Base-by-base conservation (phyloP, 2,888 invertebrate genomes). In the Nomada ferruginata region DNA sequence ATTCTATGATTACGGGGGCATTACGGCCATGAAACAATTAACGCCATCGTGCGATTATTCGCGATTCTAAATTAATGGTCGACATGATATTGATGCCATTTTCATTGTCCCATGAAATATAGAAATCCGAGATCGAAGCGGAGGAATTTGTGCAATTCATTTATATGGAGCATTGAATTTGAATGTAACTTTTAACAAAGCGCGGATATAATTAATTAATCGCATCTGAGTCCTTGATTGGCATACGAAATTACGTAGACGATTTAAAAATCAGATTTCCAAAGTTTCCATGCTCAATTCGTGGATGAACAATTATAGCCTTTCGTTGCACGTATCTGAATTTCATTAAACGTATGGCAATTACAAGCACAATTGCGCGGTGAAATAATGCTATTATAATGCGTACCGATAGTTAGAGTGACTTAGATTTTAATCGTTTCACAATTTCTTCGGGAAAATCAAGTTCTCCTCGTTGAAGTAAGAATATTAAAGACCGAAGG, bases 11-110 rank as follows among this genome's bases (percentile, higher is more conserved):
- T 15, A 64, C 29, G 9, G 20, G 50, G 50, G 29, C 61, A 26
- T 66, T 63, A 61, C 15, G 36, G 20, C 15, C 63, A 3, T 7
- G 57, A 42, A 29, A 71, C 20, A 68, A 72, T 78, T 44, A 52
- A 78, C 55, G 57, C 44, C 57, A n/a, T 10, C 47, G 60, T 7
- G 13, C 26, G n/a, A 26, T 65, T 64, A 36, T 71, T 47, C 50
- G 23, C 47, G 13, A 60, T 20, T 55, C 2, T 55, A 29, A 57
- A 66, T 79, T 71, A 77, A 77, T n/a, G 66, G 26, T 20, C 36
- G 20, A 29, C 42, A 29, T 1, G n/a, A 23, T 69, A 47, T 75
- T 29, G 68, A 15, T 10, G 50, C 18, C 50, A 7, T 26, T n/a
- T 20, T 42, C 68, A 68, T 68, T 75, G 20, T 57, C 0, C 63